A percentile compares a stretch with the other conserved stretches of the same genome.
These are phyloP conservation scores for Neopipo cinnamomea DNA, from an alignment of 2,113 vertebrate genomes.

Conservation along the genomic window DNA sequence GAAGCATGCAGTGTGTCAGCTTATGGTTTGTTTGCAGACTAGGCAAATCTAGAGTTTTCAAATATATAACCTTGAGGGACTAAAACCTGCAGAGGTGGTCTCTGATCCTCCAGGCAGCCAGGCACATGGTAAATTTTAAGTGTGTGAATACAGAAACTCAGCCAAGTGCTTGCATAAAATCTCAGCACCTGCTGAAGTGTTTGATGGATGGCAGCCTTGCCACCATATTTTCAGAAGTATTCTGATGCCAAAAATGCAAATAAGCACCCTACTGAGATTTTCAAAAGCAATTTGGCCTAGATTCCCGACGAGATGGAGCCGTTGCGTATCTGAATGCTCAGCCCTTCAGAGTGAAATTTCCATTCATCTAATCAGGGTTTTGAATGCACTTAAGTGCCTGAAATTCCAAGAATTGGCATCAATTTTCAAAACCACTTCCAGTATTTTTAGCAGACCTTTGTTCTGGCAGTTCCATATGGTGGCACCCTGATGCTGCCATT, in stretches of 20 bases:
- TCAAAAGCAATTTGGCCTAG: slow-evolving; percentile 64
- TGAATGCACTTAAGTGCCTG: slow-evolving; percentile 36
- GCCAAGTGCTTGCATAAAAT: slow-evolving; percentile 53
- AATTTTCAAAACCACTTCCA: slow-evolving; percentile 48
- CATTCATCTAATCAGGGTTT: slow-evolving; percentile 53
- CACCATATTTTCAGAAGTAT: slow-evolving; percentile 50
- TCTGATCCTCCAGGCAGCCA: slow-evolving; percentile 28
- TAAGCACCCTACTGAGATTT: slow-evolving; percentile 47
- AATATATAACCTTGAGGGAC: slow-evolving; percentile 33
- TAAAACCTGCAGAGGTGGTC: slow-evolving; percentile 40
- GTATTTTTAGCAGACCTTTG: slow-evolving; percentile 60
- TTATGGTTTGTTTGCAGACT: slow-evolving; percentile 4
- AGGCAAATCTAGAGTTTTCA: slow-evolving; percentile 24
- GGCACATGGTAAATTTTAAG: slow-evolving; percentile 27
- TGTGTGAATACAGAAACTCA: slow-evolving; percentile 3
- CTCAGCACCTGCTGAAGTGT: slow-evolving; percentile 57
- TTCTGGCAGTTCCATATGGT: slow-evolving; percentile 2
- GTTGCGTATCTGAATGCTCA: slow-evolving; percentile 44
- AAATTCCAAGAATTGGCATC: slow-evolving; percentile 56
- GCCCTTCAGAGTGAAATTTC: slow-evolving; percentile 37
- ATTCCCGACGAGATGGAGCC: slow-evolving; percentile 22
- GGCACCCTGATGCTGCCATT: not conserved
- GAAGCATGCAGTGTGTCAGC: not conserved
- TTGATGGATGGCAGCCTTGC: slow-evolving; percentile 57
- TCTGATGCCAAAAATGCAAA: slow-evolving; percentile 57